Evolutionary conservation across 2,888 invertebrate genomes (phyloP).

Genomic region (Campoplex nolae): DNA sequence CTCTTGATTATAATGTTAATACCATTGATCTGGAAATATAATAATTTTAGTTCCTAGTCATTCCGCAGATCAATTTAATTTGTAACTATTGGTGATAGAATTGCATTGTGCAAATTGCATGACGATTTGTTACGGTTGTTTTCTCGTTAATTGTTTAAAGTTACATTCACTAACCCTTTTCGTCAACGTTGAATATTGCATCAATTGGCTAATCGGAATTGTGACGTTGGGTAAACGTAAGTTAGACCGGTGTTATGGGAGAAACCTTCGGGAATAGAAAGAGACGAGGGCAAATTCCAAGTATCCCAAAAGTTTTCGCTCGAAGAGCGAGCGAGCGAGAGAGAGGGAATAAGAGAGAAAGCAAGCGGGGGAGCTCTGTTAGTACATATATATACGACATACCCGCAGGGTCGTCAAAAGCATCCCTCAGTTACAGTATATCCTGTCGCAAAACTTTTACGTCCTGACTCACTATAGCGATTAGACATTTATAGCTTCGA

Average conservation of each 20-base stretch:
- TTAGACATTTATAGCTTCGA: slow-evolving; percentile 76
- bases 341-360: slow-evolving; percentile 12
- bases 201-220: slow-evolving; percentile 26
- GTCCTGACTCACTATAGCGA: slow-evolving; percentile 61
- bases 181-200: slow-evolving; percentile 22
- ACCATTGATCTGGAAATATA: not conserved
- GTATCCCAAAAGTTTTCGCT: slow-evolving; percentile 58
- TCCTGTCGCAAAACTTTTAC: slow-evolving; percentile 47
- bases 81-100: not conserved
- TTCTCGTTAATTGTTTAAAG: not conserved
- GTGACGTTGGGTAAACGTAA: slow-evolving; percentile 24
- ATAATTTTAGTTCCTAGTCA: not conserved
- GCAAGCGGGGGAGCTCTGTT: slow-evolving; percentile 13
- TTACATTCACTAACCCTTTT: not conserved
- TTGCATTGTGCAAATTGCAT: not conserved
- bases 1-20: too few relatives aligned
- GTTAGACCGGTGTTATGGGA: slow-evolving; percentile 24
- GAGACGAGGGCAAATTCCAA: slow-evolving; percentile 50
- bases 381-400: not conserved
- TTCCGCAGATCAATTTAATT: not conserved
- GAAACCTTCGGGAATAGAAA: slow-evolving; percentile 53
- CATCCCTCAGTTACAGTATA: slow-evolving; percentile 28
- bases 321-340: slow-evolving; percentile 39
- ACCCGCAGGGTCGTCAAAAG: slow-evolving; percentile 40
- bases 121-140: not conserved